These are phyloP conservation scores for Bimastos eiseni DNA, from an alignment of 2,888 invertebrate genomes.

Conservation along the genomic window DNA sequence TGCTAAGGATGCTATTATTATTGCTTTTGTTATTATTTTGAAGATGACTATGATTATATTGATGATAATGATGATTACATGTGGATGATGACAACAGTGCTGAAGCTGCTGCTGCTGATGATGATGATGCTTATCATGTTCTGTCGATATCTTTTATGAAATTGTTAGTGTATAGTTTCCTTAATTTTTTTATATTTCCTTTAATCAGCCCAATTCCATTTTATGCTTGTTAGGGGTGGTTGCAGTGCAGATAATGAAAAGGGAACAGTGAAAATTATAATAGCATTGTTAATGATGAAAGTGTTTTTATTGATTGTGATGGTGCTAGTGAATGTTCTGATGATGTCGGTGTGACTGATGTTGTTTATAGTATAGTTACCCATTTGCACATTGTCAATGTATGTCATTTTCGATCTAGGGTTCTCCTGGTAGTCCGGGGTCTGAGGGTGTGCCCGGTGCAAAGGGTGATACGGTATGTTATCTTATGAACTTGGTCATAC, in stretches of 20 bases:
- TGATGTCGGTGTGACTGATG: background rate
- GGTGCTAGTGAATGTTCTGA: background rate
- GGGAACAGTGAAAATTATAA: background rate
- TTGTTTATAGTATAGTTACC: background rate
- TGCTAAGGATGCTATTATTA: too few relatives aligned
- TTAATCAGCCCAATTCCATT: too few relatives aligned
- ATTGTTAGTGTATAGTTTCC: too few relatives aligned
- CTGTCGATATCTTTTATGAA: too few relatives aligned
- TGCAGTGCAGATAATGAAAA: background rate
- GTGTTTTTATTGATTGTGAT: too few relatives aligned
- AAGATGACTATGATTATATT: too few relatives aligned
- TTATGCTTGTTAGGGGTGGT: background rate
- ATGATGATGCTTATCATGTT: too few relatives aligned
- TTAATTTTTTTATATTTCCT: too few relatives aligned
- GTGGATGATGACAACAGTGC: too few relatives aligned
- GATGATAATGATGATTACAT: too few relatives aligned
- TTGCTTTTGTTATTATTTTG: too few relatives aligned
- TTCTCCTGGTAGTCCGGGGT: background rate
- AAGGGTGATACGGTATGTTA: conserved; percentile 13
- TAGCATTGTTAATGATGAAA: background rate
- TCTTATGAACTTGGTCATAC: background rate
- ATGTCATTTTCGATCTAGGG: background rate
- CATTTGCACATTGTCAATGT: background rate
- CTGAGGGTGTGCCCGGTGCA: background rate
- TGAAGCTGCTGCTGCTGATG: too few relatives aligned